Percentiles rank a stretch among this genome's conserved stretches.
These are phyloP conservation scores for Barypeithes pellucidus DNA, from an alignment of 2,888 invertebrate genomes.

Conservation along the genomic window DNA sequence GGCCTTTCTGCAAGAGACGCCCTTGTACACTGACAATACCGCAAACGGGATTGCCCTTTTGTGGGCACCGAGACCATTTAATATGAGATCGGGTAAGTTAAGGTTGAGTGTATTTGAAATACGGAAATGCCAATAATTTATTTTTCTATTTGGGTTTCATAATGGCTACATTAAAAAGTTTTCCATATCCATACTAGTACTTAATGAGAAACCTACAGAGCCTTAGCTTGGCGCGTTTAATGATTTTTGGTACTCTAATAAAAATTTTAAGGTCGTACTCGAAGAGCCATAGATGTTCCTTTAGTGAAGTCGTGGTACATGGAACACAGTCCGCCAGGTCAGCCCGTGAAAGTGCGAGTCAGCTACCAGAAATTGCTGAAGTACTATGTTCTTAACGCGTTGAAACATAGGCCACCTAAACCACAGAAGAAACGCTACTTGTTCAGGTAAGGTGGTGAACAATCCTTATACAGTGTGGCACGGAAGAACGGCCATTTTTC, in stretches of 20 bases:
- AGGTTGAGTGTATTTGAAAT: no score
- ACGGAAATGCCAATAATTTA: no score
- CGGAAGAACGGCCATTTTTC: no score
- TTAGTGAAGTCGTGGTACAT: slow-evolving; percentile 98
- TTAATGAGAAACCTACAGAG: no score
- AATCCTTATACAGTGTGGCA: no score
- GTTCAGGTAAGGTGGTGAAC: slow-evolving; percentile 82
- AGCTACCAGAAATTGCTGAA: slow-evolving; percentile 99
- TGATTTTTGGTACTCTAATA: no score
- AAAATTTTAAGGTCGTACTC: slow-evolving; percentile 82
- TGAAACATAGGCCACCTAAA: slow-evolving; percentile 98
- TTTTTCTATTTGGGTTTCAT: no score
- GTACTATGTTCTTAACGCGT: slow-evolving; percentile 97
- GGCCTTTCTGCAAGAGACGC: slow-evolving; percentile 95
- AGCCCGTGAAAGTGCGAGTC: slow-evolving; percentile 99
- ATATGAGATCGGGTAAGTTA: slow-evolving; percentile 86
- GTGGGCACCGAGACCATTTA: slow-evolving; percentile 99
- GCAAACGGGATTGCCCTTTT: slow-evolving; percentile 97
- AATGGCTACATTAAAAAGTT: no score
- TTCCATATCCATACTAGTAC: no score
- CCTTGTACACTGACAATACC: slow-evolving; percentile 98
- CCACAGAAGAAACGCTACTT: slow-evolving; percentile 98
- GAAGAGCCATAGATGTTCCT: slow-evolving; percentile 97
- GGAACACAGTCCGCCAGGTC: slow-evolving; percentile 94
- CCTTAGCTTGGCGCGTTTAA: no score